Percentiles rank a stretch among this genome's conserved stretches.
Conservation (phyloP, 2,797 vertebrate species). For the Octomys mimax region DNA sequence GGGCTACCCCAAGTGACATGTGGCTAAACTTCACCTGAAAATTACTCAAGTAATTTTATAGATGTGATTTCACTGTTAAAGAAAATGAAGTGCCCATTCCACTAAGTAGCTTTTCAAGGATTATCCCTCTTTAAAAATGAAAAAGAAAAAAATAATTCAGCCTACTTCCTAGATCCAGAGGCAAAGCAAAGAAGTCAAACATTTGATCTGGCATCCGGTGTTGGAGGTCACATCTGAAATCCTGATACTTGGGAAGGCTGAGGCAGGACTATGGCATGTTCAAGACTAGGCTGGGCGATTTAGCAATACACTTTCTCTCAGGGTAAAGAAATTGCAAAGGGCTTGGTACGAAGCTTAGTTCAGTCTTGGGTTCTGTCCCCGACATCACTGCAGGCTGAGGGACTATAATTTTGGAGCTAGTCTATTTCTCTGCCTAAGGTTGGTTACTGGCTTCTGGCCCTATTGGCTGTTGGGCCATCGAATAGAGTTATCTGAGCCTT, state of each 20-base stretch:
- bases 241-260: neutral
- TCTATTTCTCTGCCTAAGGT: neutral
- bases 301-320: neutral
- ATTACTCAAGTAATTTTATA: neutral
- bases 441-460: neutral
- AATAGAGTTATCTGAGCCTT: neutral
- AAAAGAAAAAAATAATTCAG: neutral
- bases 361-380: neutral
- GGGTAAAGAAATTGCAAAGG: neutral
- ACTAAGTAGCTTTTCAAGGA: constrained; percentile 23
- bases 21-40: neutral
- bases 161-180: neutral
- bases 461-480: neutral
- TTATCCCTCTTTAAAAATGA: neutral
- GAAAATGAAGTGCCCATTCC: constrained; percentile 6
- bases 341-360: neutral
- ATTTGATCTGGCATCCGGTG: neutral
- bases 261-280: neutral
- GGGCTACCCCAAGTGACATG: neutral
- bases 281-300: neutral
- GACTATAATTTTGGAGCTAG: neutral
- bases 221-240: neutral
- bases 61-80: constrained; percentile 25
- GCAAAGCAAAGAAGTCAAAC: neutral
- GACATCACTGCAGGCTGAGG: neutral